A percentile compares a stretch with the other conserved stretches of the same genome.
Conservation (phyloP, 2,797 vertebrate genomes). For the Pangasius larnaudii region DNA sequence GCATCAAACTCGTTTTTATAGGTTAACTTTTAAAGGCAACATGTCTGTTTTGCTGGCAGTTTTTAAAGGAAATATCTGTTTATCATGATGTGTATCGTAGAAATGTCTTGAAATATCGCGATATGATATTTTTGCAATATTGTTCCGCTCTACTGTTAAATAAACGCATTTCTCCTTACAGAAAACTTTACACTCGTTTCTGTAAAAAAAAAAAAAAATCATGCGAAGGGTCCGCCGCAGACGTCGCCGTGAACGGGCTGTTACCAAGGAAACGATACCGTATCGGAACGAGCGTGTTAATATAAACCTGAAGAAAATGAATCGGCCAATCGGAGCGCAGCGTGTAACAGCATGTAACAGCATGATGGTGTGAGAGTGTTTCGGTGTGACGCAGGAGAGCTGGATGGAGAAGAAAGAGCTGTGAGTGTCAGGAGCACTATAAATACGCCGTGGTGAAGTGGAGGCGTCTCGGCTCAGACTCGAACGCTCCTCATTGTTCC, state of each 20-base stretch:
- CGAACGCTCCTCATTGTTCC: constrained; percentile 27
- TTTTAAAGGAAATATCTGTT: neutral
- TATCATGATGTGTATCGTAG: neutral
- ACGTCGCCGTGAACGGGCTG: neutral
- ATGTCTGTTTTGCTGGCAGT: neutral
- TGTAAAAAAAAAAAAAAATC: neutral
- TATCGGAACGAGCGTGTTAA: neutral
- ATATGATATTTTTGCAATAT: neutral
- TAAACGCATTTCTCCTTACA: neutral
- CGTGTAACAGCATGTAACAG: neutral
- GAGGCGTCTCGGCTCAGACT: constrained; percentile 18
- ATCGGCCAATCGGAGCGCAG: neutral
- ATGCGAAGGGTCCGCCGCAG: neutral
- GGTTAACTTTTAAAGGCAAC: neutral
- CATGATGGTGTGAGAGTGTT: neutral
- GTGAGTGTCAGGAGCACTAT: constrained; percentile 29
- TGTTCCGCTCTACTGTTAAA: neutral
- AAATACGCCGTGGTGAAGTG: constrained; percentile 26
- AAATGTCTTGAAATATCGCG: neutral
- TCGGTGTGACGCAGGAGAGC: neutral
- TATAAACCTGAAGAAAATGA: neutral
- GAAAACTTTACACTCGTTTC: neutral
- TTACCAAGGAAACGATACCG: neutral
- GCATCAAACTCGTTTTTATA: neutral
- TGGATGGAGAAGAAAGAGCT: constrained; percentile 15